Conservation (phyloP, 2,113 vertebrate species). For the Indicator indicator region DNA sequence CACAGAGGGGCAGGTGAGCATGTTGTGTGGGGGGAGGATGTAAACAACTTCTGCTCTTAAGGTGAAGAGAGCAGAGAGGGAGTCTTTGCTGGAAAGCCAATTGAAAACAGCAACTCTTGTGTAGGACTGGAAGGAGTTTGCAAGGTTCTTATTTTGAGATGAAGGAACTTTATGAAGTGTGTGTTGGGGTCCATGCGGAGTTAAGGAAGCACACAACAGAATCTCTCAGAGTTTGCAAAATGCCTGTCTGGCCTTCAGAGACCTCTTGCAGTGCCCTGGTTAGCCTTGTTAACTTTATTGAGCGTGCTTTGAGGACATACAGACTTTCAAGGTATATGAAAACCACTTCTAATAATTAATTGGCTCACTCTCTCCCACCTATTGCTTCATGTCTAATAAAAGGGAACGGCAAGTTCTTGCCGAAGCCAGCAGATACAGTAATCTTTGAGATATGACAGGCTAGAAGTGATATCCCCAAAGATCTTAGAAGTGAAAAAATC, state of each 20-base stretch:
- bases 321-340: constrained; percentile 19
- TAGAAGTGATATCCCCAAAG: not conserved
- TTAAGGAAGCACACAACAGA: not conserved
- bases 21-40: not conserved
- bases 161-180: constrained; percentile 33
- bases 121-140: not conserved
- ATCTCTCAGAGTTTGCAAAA: fast-evolving
- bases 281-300: constrained; percentile 45
- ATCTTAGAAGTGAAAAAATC: not conserved
- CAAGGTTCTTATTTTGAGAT: not conserved
- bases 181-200: not conserved
- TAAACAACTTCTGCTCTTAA: not conserved
- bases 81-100: not conserved
- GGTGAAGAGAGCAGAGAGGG: not conserved
- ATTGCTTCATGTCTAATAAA: constrained; percentile 23
- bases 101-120: constrained; percentile 1
- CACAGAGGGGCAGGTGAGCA: not conserved
- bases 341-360: constrained; percentile 41
- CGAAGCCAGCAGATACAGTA: not conserved
- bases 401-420: not conserved
- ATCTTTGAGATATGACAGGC: not conserved
- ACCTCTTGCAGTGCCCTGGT: not conserved
- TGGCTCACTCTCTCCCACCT: not conserved
- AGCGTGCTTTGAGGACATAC: constrained; percentile 28
- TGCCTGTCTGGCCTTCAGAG: not conserved